phyloP scores from a whole-genome alignment of 1,140 invertebrate species.

The Gonatopus flavifemur region DNA sequence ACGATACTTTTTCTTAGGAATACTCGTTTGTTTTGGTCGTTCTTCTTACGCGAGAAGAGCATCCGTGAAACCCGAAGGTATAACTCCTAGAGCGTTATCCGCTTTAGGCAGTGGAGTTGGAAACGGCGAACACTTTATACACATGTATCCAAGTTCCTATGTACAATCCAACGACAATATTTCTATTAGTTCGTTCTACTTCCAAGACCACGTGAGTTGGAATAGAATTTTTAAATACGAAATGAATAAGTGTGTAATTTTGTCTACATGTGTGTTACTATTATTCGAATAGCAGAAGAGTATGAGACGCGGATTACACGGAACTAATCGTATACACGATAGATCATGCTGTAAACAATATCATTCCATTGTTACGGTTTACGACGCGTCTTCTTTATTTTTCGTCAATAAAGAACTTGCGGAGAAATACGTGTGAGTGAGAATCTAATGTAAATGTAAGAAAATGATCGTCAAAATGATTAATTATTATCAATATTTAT shows the following conservation, averaged over 20 bases:
- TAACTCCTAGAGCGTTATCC: conserved; percentile 78
- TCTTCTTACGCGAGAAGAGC: conserved; percentile 73
- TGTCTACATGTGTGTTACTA: not conserved
- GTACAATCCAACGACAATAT: conserved; percentile 59
- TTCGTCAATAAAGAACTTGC: conserved; percentile 78
- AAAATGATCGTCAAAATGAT: not conserved
- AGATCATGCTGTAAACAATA: conserved; percentile 53
- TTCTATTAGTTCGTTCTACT: conserved; percentile 76
- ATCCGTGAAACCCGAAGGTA: conserved; percentile 66
- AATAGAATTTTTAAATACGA: not conserved
- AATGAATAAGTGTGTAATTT: not conserved
- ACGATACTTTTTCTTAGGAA: conserved; percentile 57
- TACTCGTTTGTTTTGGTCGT: conserved; percentile 83
- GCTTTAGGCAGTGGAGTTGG: conserved; percentile 64
- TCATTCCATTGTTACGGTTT: conserved; percentile 72
- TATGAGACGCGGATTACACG: conserved; percentile 53
- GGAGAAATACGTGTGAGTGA: conserved; percentile 78
- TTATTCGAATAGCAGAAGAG: conserved; percentile 52
- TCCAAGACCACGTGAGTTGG: conserved; percentile 71
- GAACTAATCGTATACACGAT: conserved; percentile 32
- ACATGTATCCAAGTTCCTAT: conserved; percentile 58
- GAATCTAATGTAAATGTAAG: conserved; percentile 54
- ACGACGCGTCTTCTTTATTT: conserved; percentile 77
- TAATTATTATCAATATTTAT: too few species aligned
- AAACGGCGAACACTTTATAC: conserved; percentile 52